A percentile compares a stretch with the other conserved stretches of the same genome.
phyloP scores from a whole-genome alignment of 2,888 invertebrate genomes.

The Mallateleia sp. region DNA sequence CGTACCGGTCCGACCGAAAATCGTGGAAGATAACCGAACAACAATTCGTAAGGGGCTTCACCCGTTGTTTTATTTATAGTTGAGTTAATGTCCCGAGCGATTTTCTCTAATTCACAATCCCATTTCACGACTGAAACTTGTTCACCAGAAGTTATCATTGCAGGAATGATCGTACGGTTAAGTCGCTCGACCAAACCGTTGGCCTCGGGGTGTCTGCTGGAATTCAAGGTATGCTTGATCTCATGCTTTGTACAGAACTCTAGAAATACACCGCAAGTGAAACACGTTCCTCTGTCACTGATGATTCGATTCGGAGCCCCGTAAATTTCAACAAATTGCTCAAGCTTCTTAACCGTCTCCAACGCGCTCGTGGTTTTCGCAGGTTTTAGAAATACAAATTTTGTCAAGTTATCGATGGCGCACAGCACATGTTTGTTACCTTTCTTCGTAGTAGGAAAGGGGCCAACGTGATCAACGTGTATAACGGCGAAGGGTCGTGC shows the following conservation, averaged over 20 bases:
- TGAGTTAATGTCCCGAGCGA: slow-evolving; percentile 44
- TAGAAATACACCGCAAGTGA: not conserved
- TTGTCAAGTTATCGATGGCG: slow-evolving; percentile 56
- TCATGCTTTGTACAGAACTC: not conserved
- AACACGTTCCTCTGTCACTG: not conserved
- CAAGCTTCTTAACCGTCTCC: slow-evolving; percentile 50
- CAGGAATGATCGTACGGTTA: slow-evolving; percentile 54
- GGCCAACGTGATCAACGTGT: slow-evolving; percentile 68
- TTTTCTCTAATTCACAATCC: slow-evolving; percentile 43
- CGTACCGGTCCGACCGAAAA: slow-evolving; percentile 51
- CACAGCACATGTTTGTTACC: slow-evolving; percentile 68
- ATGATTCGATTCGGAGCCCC: slow-evolving; percentile 44
- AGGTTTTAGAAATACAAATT: slow-evolving; percentile 61
- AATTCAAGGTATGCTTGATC: slow-evolving; percentile 48
- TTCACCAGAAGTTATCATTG: slow-evolving; percentile 10
- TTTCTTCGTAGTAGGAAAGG: slow-evolving; percentile 49
- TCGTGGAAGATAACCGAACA: slow-evolving; percentile 65
- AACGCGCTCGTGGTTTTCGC: slow-evolving; percentile 61
- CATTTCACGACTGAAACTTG: slow-evolving; percentile 15
- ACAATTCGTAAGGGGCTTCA: slow-evolving; percentile 49
- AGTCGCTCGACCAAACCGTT: slow-evolving; percentile 67
- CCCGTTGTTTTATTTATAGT: slow-evolving; percentile 48
- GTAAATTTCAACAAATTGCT: slow-evolving; percentile 64
- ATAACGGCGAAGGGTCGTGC: slow-evolving; percentile 68
- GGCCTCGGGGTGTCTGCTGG: slow-evolving; percentile 59